These are phyloP conservation scores for Arion vulgaris DNA, from an alignment of 1,140 invertebrate genomes.

Conservation along the genomic window DNA sequence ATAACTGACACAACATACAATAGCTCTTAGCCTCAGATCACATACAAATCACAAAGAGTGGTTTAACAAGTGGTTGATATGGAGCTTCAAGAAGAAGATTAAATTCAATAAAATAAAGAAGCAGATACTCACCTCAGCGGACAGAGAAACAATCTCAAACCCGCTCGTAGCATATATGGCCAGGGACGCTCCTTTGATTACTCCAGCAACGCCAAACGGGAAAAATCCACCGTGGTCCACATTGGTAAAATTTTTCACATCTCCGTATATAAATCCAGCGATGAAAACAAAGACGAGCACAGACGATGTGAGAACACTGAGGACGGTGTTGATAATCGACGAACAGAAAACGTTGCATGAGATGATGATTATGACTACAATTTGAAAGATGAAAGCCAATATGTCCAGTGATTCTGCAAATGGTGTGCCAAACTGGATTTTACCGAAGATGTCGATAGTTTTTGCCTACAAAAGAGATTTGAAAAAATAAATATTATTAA, in stretches of 20 bases:
- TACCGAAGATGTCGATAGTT: slow-evolving; percentile 34
- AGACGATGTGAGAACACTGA: slow-evolving; percentile 47
- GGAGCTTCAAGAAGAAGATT: too few species aligned
- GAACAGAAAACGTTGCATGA: slow-evolving; percentile 54
- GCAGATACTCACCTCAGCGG: slow-evolving; percentile 77
- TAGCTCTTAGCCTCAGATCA: too few species aligned
- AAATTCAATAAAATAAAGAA: neutral
- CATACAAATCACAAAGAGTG: too few species aligned
- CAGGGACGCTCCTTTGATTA: slow-evolving; percentile 55
- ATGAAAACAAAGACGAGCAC: slow-evolving; percentile 64
- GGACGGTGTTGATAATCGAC: slow-evolving; percentile 50
- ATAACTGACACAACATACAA: too few species aligned
- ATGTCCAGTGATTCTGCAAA: slow-evolving; percentile 49
- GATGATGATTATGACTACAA: slow-evolving; percentile 54
- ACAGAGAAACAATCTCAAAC: slow-evolving; percentile 84
- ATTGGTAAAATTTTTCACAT: slow-evolving; percentile 50
- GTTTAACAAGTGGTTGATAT: too few species aligned
- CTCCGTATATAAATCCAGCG: slow-evolving; percentile 77
- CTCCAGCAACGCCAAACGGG: slow-evolving; percentile 57
- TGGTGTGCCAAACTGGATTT: slow-evolving; percentile 39
- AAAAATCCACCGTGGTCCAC: slow-evolving; percentile 58
- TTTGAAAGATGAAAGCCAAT: slow-evolving; percentile 47
- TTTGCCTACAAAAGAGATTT: slow-evolving; percentile 2
- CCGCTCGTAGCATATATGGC: slow-evolving; percentile 69
- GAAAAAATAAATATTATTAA: too few species aligned